A percentile compares a stretch with the other conserved stretches of the same genome.
These are phyloP conservation scores for Apodemus agrarius DNA, from an alignment of 2,797 vertebrate species.

Conservation along the genomic window DNA sequence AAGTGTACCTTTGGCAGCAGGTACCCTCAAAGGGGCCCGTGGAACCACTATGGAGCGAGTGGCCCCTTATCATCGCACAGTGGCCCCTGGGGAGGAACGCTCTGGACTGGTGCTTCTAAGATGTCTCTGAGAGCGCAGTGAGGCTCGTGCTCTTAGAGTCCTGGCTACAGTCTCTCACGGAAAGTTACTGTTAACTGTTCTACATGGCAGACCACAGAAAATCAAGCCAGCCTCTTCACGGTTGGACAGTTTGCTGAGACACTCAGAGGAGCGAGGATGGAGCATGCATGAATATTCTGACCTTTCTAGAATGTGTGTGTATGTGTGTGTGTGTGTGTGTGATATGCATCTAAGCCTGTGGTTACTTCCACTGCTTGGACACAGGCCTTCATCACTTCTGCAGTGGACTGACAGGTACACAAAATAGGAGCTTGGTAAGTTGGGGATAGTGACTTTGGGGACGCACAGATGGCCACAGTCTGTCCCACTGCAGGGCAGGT, in stretches of 20 bases:
- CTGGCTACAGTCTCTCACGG: not conserved
- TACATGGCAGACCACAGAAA: not conserved
- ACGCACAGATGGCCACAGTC: not conserved
- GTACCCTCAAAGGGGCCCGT: fast-evolving
- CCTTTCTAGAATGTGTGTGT: not conserved
- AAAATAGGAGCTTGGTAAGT: not conserved
- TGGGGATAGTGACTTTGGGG: not conserved
- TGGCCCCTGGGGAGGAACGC: fast-evolving
- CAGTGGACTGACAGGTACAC: too few relatives aligned
- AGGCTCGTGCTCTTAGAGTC: not conserved
- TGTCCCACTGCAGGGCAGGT: not conserved
- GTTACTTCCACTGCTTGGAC: not conserved
- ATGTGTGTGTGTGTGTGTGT: not conserved
- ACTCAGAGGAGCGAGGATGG: not conserved
- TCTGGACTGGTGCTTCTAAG: not conserved
- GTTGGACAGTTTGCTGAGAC: not conserved
- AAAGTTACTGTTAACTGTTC: not conserved
- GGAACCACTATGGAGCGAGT: fast-evolving
- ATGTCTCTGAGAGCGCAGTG: not conserved
- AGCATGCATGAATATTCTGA: not conserved
- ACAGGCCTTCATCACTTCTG: not conserved
- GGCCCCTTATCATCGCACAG: fast-evolving
- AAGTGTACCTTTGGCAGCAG: too few relatives aligned
- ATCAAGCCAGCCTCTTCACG: not conserved
- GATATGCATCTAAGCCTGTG: not conserved